These are phyloP conservation scores for Agapostemon virescens DNA, from an alignment of 2,888 invertebrate species.

Conservation along the genomic window DNA sequence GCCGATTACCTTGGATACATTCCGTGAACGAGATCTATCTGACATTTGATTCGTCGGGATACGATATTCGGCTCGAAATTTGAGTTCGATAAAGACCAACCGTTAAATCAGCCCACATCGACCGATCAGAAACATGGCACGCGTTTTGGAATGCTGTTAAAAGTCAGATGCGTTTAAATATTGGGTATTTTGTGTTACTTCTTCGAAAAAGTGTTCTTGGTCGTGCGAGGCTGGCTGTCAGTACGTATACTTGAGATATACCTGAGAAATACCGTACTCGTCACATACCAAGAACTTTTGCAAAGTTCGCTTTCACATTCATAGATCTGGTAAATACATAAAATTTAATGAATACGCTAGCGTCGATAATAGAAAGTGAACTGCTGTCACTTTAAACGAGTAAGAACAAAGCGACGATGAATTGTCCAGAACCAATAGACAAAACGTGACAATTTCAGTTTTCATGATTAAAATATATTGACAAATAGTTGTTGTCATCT, in stretches of 20 bases:
- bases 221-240: too few species aligned
- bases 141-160: not conserved
- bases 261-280: too few species aligned
- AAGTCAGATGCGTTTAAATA: not conserved
- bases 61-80: not conserved
- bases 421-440: not conserved
- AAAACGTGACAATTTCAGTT: not conserved
- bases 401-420: too few species aligned
- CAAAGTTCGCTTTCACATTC: too few species aligned
- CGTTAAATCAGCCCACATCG: not conserved
- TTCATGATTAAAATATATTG: not conserved
- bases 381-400: too few species aligned
- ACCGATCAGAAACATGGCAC: not conserved
- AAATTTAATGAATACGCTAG: too few species aligned
- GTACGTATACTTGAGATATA: too few species aligned
- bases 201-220: too few species aligned
- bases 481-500: not conserved
- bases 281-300: too few species aligned
- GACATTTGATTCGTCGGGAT: not conserved
- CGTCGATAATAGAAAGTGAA: too few species aligned
- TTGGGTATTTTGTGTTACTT: not conserved
- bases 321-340: too few species aligned
- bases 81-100: not conserved
- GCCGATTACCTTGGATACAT: slow-evolving; percentile 36
- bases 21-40: not conserved